Evolutionary conservation across 2,113 vertebrate species (phyloP), one percentile per base, ranked within the genome.

Genomic region (Circaetus gallicus): DNA sequence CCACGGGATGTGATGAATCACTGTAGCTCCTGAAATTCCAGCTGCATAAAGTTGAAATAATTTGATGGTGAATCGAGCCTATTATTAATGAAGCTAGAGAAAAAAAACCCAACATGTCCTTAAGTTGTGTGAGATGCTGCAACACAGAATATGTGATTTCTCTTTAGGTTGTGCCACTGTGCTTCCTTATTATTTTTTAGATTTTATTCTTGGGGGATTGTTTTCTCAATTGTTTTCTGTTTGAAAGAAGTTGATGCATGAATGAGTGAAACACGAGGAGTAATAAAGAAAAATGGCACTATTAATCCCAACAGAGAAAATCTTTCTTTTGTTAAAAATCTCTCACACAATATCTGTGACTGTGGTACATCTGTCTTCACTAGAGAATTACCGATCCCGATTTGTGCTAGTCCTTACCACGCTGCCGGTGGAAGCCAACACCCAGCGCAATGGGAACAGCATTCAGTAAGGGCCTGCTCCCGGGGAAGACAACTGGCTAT

Each of bases 221-320:
- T 89, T 93, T 86, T 91, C 69, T 94, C 61, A 67, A 13, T 90
- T 95, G 67, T 91, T 91, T 93, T 88, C 74, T 87, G 50, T 94
- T 87, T 90, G 78, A 82, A 95, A 94, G 89, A 95, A 87, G 69
- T n/a, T 90, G 86, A 88, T 91, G 52, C 84, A 63, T 42, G 28
- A 95, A 92, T 95, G 74, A 87, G 59, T 94, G 91, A 95, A 95
- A 95, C 49, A 79, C 40, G 1, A 58, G 61, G 62, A 94, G 70
- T 85, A 95, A 97, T 96, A 95, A 92, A 97, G 92, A 89, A 92
- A 95, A 91, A 97, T 79, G 18, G 69, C 86, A 29, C 63, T 96
- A 91, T 87, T 95, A 86, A 97, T 89, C 56, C 77, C 70, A 91
- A 87, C 78, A 89, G 86, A 96, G 86, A 93, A 93, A 92, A 95